A percentile compares a stretch with the other conserved stretches of the same genome.
Evolutionary conservation across 1,140 invertebrate species (phyloP).

Genomic region (Aleiodes sp.): DNA sequence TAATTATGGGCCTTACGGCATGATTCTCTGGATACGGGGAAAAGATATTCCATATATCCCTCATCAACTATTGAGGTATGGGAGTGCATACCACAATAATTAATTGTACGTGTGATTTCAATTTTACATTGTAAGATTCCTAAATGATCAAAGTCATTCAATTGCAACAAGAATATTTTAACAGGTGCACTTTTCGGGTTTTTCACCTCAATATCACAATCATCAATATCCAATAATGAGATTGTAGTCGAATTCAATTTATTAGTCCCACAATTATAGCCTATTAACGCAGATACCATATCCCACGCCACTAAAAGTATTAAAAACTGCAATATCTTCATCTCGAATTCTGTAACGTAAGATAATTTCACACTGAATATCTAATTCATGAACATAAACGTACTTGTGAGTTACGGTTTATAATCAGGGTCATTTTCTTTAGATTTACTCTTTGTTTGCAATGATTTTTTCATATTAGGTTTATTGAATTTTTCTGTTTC

Average conservation of each 20-base stretch:
- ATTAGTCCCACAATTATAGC: neutral
- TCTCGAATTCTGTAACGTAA: too few relatives aligned
- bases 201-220: neutral
- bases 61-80: neutral
- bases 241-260: neutral
- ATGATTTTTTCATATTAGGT: too few relatives aligned
- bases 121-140: neutral
- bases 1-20: neutral
- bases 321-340: too few relatives aligned
- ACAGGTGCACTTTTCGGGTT: neutral
- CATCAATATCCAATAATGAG: neutral
- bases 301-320: too few relatives aligned
- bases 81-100: neutral
- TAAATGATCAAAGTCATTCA: neutral
- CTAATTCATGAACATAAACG: too few relatives aligned
- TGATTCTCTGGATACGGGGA: neutral
- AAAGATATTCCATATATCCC: neutral
- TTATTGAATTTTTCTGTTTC: too few relatives aligned
- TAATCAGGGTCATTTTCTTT: too few relatives aligned
- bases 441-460: too few relatives aligned
- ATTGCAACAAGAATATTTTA: neutral
- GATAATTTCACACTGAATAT: too few relatives aligned
- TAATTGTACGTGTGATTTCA: neutral
- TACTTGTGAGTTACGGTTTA: too few relatives aligned
- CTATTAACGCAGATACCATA: neutral